A percentile compares a stretch with the other conserved stretches of the same genome.
phyloP scores from a whole-genome alignment of 2,113 vertebrate genomes.

The Erythrolamprus reginae region DNA sequence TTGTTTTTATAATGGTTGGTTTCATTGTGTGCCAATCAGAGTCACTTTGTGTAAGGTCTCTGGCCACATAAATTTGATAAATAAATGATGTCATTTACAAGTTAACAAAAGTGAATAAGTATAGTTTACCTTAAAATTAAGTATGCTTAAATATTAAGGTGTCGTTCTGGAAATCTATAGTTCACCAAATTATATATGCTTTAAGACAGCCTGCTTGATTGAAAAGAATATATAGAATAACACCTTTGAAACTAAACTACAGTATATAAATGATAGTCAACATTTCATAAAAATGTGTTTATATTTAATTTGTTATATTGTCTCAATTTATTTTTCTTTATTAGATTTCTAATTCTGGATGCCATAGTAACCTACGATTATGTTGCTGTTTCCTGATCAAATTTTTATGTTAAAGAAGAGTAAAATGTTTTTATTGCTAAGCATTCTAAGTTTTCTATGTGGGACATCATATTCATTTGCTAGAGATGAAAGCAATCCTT shows the following conservation, averaged over 20 bases:
- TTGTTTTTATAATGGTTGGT: background rate
- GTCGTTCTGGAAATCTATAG: background rate
- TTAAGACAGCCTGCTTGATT: background rate
- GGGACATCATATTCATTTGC: conserved; percentile 42
- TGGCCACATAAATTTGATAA: background rate
- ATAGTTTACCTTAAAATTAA: background rate
- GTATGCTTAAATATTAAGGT: background rate
- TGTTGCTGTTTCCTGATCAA: background rate
- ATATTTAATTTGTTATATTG: too few relatives aligned
- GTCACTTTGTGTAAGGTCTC: background rate
- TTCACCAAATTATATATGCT: background rate
- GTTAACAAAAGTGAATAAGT: background rate
- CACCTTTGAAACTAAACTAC: background rate
- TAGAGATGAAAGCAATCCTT: conserved; percentile 58
- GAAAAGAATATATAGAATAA: background rate
- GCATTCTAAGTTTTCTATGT: background rate
- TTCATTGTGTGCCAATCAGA: background rate
- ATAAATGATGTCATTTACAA: background rate
- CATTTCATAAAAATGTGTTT: conserved; percentile 1
- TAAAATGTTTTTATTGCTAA: conserved; percentile 13
- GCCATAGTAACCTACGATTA: conserved; percentile 5
- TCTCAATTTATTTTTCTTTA: background rate
- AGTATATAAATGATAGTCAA: background rate
- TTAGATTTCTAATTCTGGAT: background rate
- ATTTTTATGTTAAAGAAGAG: background rate